Evolutionary conservation across 1,140 invertebrate genomes (phyloP).

Genomic region (Phortica variegata): DNA sequence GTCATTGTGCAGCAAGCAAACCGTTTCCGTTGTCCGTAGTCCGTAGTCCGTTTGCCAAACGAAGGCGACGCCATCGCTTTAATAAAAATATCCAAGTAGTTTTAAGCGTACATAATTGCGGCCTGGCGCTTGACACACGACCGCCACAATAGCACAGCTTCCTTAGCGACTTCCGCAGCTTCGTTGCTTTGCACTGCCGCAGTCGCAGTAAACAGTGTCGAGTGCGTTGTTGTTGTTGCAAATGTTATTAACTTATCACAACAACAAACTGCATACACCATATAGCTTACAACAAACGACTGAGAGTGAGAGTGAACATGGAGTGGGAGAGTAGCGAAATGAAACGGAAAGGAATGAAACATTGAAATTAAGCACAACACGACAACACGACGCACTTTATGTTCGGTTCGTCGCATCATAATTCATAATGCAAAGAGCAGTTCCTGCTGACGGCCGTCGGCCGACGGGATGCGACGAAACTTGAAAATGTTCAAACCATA

Average conservation of each 20-base stretch:
- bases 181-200: conserved; percentile 18
- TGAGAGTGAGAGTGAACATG: no score
- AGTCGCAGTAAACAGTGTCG: conserved; percentile 14
- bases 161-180: conserved; percentile 32
- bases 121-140: conserved; percentile 54
- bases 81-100: conserved; percentile 55
- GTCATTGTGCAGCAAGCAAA: conserved; percentile 31
- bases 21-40: conserved; percentile 16
- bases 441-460: no score
- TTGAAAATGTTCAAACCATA: conserved; percentile 11
- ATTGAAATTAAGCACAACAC: no score
- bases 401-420: conserved; percentile 26
- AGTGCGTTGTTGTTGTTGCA: conserved; percentile 15
- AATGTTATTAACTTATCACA: no score
- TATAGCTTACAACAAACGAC: no score
- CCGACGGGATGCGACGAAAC: conserved; percentile 15
- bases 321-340: no score
- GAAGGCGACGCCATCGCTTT: conserved; percentile 2
- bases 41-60: not conserved
- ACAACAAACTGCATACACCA: no score
- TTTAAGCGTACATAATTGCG: conserved; percentile 53
- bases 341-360: no score
- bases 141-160: conserved; percentile 48
- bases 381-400: no score
- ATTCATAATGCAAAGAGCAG: conserved; percentile 40